Conservation (phyloP, 2,113 vertebrate genomes). For the Microcebus tavaratra region DNA sequence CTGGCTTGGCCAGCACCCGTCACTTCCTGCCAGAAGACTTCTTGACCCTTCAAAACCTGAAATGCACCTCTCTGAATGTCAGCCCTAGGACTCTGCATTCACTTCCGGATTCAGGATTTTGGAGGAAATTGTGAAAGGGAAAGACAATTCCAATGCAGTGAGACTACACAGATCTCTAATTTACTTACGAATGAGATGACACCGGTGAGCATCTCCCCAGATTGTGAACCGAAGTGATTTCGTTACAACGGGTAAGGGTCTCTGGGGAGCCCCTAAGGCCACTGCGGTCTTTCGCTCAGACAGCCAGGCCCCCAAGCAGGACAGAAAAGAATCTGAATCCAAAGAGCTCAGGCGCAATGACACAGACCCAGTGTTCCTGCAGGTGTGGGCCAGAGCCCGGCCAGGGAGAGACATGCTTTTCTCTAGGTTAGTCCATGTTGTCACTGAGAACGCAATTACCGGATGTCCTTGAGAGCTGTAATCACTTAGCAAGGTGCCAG, state of each 20-base stretch:
- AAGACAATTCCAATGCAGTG: neutral
- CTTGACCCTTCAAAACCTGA: neutral
- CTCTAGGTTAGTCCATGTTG: neutral
- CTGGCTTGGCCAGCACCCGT: neutral
- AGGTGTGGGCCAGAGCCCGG: neutral
- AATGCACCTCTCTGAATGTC: neutral
- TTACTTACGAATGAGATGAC: neutral
- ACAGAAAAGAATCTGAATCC: neutral
- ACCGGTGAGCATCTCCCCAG: neutral
- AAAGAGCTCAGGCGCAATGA: neutral
- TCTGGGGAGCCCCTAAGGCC: neutral
- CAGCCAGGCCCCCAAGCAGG: neutral
- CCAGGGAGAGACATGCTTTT: neutral
- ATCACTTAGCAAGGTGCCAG: neutral
- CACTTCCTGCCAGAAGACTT: conserved; percentile 19
- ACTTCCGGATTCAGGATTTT: neutral
- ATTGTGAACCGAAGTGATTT: conserved; percentile 23
- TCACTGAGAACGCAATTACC: neutral
- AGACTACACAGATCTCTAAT: neutral
- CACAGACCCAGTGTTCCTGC: neutral
- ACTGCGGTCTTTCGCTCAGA: neutral
- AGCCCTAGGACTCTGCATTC: neutral
- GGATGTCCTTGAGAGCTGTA: neutral
- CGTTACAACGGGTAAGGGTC: neutral
- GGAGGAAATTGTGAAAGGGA: neutral